Percentiles rank a stretch among this genome's conserved stretches.
phyloP scores from a whole-genome alignment of 2,888 invertebrate species.

The Atethmia centrago region DNA sequence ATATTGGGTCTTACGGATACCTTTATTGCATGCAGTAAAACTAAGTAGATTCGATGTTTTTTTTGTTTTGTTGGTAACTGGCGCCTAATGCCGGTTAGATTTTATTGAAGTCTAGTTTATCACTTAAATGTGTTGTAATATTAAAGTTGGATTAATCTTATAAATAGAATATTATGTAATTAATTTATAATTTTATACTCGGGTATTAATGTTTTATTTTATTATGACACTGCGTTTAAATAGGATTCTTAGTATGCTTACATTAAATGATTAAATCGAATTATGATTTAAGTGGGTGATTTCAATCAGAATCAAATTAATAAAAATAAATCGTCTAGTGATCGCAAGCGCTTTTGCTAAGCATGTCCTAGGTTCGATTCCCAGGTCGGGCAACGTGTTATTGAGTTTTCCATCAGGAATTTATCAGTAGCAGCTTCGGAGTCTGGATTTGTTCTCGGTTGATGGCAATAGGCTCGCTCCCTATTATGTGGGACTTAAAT shows the following conservation, averaged over 20 bases:
- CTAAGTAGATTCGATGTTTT: constrained; percentile 7
- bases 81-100: background rate
- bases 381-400: no score
- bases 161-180: constrained; percentile 16
- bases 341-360: background rate
- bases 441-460: background rate
- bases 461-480: background rate
- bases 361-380: background rate
- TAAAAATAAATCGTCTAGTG: background rate
- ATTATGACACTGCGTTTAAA: background rate
- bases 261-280: no score
- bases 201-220: background rate
- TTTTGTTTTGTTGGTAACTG: background rate
- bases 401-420: background rate
- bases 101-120: constrained; percentile 5
- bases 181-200: constrained; percentile 13
- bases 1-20: constrained; percentile 3
- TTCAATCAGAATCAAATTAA: background rate
- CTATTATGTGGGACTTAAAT: background rate
- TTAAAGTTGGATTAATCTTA: background rate
- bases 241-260: background rate
- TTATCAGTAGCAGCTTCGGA: background rate
- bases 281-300: background rate
- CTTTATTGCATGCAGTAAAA: constrained; percentile 23
- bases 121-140: background rate